A percentile compares a stretch with the other conserved stretches of the same genome.
Evolutionary conservation across 2,888 invertebrate genomes (phyloP).

Genomic region (Protodeltote pygarga): DNA sequence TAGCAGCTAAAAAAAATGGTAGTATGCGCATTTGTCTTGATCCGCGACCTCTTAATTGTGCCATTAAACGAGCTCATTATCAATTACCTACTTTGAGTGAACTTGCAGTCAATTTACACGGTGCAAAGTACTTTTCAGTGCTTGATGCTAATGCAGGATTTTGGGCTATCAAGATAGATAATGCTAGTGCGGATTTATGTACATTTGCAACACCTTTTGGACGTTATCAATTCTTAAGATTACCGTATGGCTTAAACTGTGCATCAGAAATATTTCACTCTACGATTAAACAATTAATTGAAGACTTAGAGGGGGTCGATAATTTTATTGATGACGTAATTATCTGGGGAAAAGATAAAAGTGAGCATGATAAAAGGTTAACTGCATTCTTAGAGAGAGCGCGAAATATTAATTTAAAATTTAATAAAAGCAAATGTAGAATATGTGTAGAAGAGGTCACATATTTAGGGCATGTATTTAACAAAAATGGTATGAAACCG

Average conservation of each 20-base stretch:
- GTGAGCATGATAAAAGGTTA: constrained; percentile 25
- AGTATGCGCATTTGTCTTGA: neutral
- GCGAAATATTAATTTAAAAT: constrained; percentile 23
- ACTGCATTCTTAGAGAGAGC: constrained; percentile 11
- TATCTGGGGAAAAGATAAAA: neutral
- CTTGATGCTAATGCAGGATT: too few species aligned
- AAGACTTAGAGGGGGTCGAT: constrained; percentile 26
- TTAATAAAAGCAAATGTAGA: constrained; percentile 21
- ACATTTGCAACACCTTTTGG: too few species aligned
- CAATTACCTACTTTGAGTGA: too few species aligned
- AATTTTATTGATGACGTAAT: constrained; percentile 11
- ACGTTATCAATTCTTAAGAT: too few species aligned
- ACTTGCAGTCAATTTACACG: too few species aligned
- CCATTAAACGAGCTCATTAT: neutral
- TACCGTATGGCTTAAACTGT: too few species aligned
- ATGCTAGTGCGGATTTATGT: too few species aligned
- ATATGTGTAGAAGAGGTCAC: constrained; percentile 30
- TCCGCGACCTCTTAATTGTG: neutral
- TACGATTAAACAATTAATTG: constrained; percentile 14
- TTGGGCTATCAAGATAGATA: too few species aligned
- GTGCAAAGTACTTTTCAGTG: too few species aligned
- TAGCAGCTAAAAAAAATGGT: neutral
- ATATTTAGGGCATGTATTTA: constrained; percentile 21
- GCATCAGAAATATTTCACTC: constrained; percentile 24
- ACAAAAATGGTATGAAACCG: constrained; percentile 15